Conservation (phyloP, 1,140 invertebrate species). For the Rhizoglyphus robini region DNA sequence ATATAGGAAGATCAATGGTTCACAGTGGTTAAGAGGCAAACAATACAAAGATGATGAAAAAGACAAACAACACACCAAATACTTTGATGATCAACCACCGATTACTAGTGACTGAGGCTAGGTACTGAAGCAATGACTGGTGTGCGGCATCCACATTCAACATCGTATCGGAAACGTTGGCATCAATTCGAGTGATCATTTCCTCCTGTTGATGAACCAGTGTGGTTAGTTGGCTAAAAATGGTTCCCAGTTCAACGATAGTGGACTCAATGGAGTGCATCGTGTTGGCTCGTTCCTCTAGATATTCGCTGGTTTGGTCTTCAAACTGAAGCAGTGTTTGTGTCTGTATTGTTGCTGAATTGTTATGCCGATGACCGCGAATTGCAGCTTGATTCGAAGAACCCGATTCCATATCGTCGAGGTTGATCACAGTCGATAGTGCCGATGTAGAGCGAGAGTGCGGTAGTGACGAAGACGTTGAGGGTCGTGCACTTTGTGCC, state of each 20-base stretch:
- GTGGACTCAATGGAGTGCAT: conserved; percentile 99
- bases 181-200: conserved; percentile 81
- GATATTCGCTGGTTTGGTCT: conserved; percentile 56
- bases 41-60: conserved; percentile 97
- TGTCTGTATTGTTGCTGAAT: not conserved
- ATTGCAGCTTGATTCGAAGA: not conserved
- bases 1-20: too few relatives aligned
- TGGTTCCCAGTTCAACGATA: conserved; percentile 95
- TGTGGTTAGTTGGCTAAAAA: conserved; percentile 91
- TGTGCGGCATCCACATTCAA: conserved; percentile 96
- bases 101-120: conserved; percentile 91
- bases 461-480: not conserved
- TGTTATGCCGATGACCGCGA: conserved; percentile 16
- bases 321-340: conserved; percentile 21
- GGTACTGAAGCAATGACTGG: conserved; percentile 91
- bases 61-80: conserved; percentile 94
- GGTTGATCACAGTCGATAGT: conserved; percentile 19
- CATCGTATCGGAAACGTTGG: conserved; percentile 87
- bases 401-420: conserved; percentile 29
- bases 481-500: not conserved
- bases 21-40: conserved; percentile 53
- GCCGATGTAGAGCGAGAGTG: not conserved
- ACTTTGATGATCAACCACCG: conserved; percentile 99
- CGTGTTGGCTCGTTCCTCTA: conserved; percentile 81
- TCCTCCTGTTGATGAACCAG: conserved; percentile 99